Evolutionary conservation across 2,797 vertebrate species (phyloP).

Genomic region (Pseudochromis fuscus): DNA sequence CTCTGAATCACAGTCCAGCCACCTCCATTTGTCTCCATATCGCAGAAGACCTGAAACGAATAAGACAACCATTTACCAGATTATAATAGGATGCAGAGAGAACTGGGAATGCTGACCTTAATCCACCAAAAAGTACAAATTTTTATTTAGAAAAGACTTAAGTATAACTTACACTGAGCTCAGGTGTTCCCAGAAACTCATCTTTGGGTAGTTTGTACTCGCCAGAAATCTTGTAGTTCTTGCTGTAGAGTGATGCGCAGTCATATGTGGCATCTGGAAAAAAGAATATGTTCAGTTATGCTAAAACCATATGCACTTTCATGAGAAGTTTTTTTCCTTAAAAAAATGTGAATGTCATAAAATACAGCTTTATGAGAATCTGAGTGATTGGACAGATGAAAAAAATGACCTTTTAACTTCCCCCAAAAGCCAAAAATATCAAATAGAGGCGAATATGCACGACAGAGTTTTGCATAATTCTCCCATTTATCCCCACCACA

Average conservation of each 20-base stretch:
- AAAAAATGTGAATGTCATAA: slow-evolving; percentile 46
- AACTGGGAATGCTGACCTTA: background rate
- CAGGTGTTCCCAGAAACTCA: slow-evolving; percentile 94
- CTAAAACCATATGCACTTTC: slow-evolving; percentile 59
- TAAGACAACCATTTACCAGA: slow-evolving; percentile 7
- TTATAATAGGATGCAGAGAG: slow-evolving; percentile 6
- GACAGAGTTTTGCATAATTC: slow-evolving; percentile 23
- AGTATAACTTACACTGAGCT: slow-evolving; percentile 88
- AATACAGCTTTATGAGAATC: slow-evolving; percentile 40
- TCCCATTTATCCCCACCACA: slow-evolving; percentile 12
- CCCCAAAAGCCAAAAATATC: slow-evolving; percentile 31
- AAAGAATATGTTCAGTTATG: slow-evolving; percentile 34
- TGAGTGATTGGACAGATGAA: slow-evolving; percentile 51
- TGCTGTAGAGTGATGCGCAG: slow-evolving; percentile 94
- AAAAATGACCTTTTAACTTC: slow-evolving; percentile 30
- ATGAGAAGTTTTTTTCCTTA: slow-evolving; percentile 12
- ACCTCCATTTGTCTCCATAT: slow-evolving; percentile 95
- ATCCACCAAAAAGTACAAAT: background rate
- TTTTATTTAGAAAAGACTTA: background rate
- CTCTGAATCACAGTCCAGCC: slow-evolving; percentile 98
- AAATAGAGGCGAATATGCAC: slow-evolving; percentile 9
- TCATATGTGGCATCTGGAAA: slow-evolving; percentile 94
- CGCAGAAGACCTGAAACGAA: slow-evolving; percentile 90
- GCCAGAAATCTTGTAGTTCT: slow-evolving; percentile 95
- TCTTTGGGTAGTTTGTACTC: slow-evolving; percentile 96